Base-by-base conservation (phyloP, 2,888 invertebrate genomes). In the Molorchus minor region DNA sequence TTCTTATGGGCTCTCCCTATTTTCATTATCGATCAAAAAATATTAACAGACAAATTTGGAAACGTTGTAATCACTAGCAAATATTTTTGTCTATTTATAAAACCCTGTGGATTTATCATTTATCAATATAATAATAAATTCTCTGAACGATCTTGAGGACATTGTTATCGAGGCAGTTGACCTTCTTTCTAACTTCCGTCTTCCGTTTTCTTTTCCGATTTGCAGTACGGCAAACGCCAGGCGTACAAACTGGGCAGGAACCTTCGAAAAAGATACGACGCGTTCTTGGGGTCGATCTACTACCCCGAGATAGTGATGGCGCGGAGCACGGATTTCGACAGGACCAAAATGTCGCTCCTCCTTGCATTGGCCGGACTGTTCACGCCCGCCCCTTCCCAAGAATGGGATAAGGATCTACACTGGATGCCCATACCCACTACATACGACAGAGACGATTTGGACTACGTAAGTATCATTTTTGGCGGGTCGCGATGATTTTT, bases 291-390 rank as follows among this genome's bases (percentile, higher is more conserved):
- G 0, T 68, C 75, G 1, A 58, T 76, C 12, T 84, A 82, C 64
- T 72, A 62, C 0, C 74, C 79, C 0, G 73, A 65, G 30, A 82
- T 88, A 74, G 77, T 85, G 4, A 66, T 71, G 8, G 80, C 85
- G 41, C 80, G 85, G 17, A 89, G 89, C 29, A 90, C 91, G 0
- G 87, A 89, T 74, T 88, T 83, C 72, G 88, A 89, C 51, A 83
- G 92, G 44, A 92, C 93, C 0, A 85, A 92, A 79, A 90, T 90
- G 86, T 89, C 90, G 2, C 89, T 87, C 0, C 82, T 89, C 59
- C 80, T 88, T 19, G 88, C 89, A 2, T 89, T 2, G 90, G 87
- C 90, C 1, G 91, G 88, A 0, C 73, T 92, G 17, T 92, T 86
- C 75, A 88, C 88, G 1, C 89, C 90, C 0, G 73, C 76, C 0